phyloP scores from a whole-genome alignment of 2,888 invertebrate species.

The Tetragonula carbonaria region DNA sequence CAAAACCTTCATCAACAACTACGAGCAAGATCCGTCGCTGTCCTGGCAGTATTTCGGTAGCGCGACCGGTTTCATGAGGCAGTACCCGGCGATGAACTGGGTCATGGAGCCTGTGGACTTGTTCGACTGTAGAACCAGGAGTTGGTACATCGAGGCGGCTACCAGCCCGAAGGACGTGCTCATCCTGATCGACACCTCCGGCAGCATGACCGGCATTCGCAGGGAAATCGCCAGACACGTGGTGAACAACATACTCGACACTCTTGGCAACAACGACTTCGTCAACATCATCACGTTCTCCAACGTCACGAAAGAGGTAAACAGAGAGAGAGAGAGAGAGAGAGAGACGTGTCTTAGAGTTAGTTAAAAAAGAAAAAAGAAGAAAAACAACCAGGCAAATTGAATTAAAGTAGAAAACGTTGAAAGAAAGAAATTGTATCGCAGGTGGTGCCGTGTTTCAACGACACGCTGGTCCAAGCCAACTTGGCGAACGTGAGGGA shows the following conservation, averaged over 20 bases:
- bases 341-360: too few species aligned
- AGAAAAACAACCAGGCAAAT: neutral
- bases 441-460: constrained; percentile 92
- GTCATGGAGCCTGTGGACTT: constrained; percentile 93
- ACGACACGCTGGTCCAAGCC: constrained; percentile 95
- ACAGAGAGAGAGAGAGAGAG: too few species aligned
- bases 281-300: constrained; percentile 98
- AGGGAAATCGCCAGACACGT: constrained; percentile 96
- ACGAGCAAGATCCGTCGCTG: constrained; percentile 85
- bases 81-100: constrained; percentile 96
- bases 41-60: constrained; percentile 99
- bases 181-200: constrained; percentile 94
- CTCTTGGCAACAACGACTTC: constrained; percentile 98
- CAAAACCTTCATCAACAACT: constrained; percentile 89
- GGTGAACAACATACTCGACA: constrained; percentile 95
- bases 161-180: constrained; percentile 98
- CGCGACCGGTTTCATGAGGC: constrained; percentile 97
- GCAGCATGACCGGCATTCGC: constrained; percentile 95
- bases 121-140: constrained; percentile 96
- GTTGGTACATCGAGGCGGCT: constrained; percentile 99
- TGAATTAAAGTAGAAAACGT: too few species aligned
- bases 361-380: neutral
- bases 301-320: constrained; percentile 90
- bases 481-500: constrained; percentile 93
- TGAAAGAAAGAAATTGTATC: neutral